These are phyloP conservation scores for Merluccius polli DNA, from an alignment of 2,797 vertebrate species.

Conservation along the genomic window DNA sequence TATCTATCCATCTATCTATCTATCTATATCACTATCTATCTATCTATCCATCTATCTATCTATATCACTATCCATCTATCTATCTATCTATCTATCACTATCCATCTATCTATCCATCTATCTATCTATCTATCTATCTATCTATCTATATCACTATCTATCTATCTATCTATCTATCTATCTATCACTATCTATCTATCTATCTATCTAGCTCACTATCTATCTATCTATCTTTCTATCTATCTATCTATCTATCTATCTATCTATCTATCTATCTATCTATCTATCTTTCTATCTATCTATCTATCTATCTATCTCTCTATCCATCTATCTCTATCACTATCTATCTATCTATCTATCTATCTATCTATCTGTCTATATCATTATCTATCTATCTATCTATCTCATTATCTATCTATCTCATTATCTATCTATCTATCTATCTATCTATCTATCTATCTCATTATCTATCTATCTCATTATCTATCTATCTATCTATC, in stretches of 20 bases:
- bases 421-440: constrained; percentile 6
- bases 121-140: constrained; percentile 28
- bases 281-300: constrained; percentile 1
- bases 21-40: no score
- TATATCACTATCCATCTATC: no score
- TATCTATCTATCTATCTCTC: neutral
- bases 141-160: constrained; percentile 11
- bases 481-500: constrained; percentile 3
- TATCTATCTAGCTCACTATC: neutral
- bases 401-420: constrained; percentile 1
- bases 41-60: no score
- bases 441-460: neutral
- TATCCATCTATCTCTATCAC: neutral
- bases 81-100: no score
- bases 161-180: constrained; percentile 14
- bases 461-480: no score
- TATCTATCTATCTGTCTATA: constrained; percentile 1
- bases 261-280: constrained; percentile 9
- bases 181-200: no score
- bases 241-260: constrained; percentile 24
- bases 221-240: constrained; percentile 13
- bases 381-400: constrained; percentile 1
- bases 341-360: neutral
- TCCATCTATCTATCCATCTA: no score
- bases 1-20: no score